phyloP scores from a whole-genome alignment of 2,797 vertebrate species.

The Falco columbarius region DNA sequence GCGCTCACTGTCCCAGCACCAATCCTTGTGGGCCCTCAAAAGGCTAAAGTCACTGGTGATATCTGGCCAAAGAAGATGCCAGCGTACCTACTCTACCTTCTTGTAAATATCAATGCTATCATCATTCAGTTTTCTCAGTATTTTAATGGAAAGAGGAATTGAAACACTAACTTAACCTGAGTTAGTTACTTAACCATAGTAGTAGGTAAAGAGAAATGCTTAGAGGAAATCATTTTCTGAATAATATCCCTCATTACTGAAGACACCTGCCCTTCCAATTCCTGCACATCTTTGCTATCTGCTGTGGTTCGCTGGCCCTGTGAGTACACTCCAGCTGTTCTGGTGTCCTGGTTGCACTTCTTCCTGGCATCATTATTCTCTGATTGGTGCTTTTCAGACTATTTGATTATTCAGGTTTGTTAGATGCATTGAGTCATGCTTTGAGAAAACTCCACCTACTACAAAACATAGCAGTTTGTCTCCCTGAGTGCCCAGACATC shows the following conservation, averaged over 20 bases:
- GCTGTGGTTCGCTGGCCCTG: not conserved
- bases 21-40: accelerated
- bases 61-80: not conserved
- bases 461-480: not conserved
- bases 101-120: not conserved
- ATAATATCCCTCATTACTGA: not conserved
- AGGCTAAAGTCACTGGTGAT: not conserved
- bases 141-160: not conserved
- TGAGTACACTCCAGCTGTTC: not conserved
- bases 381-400: not conserved
- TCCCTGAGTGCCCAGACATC: not conserved
- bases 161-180: not conserved
- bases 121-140: not conserved
- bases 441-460: not conserved
- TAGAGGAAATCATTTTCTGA: not conserved
- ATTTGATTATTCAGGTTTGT: not conserved
- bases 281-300: not conserved
- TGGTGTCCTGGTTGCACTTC: not conserved
- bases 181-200: too few relatives aligned
- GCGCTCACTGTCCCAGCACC: not conserved
- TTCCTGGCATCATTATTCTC: not conserved
- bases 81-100: not conserved
- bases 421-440: not conserved
- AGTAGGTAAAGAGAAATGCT: not conserved
- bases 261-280: not conserved